Base-by-base conservation (phyloP, 2,113 vertebrate genomes). In the Poicephalus meyeri region DNA sequence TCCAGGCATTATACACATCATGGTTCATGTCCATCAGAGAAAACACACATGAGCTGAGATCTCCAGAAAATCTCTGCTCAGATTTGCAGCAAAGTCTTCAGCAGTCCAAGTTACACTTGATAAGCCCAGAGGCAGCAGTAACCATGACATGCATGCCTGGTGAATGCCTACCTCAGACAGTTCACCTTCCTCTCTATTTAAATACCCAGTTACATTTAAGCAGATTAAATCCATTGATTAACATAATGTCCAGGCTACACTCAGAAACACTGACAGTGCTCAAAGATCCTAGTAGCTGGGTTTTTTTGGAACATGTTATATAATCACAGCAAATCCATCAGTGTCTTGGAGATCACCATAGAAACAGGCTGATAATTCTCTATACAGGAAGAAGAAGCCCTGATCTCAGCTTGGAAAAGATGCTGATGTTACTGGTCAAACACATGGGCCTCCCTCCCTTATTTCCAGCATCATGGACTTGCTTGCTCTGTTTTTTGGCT, bases 261-360 rank as follows among this genome's bases (percentile, higher is more conserved):
- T 58, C 41, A 60, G 47, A 78, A 39, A 26, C 39, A 31, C 4
- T 20, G 53, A 19, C 29, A 29, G 47, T 1, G 0, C 33, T 33
- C 63, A 35, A 23, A 71, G 69, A 41, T 24, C 60, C 72, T 58
- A 37, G 50, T 15, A 66, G 10, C 0, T 19, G 56, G 33, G 31
- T 33, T 21, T 21, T 64, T 66, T 29, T 21, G 13, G 61, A 72
- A 72, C 7, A 3, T 25, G 44, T 94, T 95, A 42, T 29, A 41
- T 37, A 96, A 95, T 19, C 44, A 53, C 49, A 73, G 76, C 23
- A 70, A 77, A 93, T 80, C 80, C 64, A 80, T 88, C 91, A 74
- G 76, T 66, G 37, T 21, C 82, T 88, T 33, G 50, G 69, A 81
- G 83, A 96, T 96, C 93, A 71, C 96, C 93, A 92, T 97, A 89